Evolutionary conservation across 2,888 invertebrate genomes (phyloP), one percentile per base, ranked within the genome.

Genomic region (Molorchus minor): DNA sequence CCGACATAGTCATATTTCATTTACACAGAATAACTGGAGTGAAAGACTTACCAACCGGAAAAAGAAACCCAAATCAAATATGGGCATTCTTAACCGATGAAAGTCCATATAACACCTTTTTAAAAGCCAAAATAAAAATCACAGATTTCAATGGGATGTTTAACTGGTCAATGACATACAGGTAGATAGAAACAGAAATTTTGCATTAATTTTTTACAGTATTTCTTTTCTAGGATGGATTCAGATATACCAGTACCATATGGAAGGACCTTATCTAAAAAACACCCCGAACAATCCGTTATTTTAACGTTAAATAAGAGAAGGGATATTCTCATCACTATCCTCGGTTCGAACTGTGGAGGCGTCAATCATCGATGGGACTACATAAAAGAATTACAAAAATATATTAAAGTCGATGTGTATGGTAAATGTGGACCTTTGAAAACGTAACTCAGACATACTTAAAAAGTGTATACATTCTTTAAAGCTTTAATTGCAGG

Each of bases 41-140:
- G 0, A 64, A 83, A 0, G 84, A 85, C 29, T 75, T 90, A 35
- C 88, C 88, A 1, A 74, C 71, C 19, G 79, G 79, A 0, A 21
- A 74, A 17, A 79, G 82, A 1, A 81, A 83, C 46, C 78, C 78
- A 1, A 61, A 73, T 1, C 90, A 90, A 76, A 83, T 85, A 64
- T 91, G 90, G 90, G 84, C 90, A 40, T 90, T 88, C 67, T 76
- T 89, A 54, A 88, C 84, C 0, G 90, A 90, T 67, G 90, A 90
- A 77, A 86, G 88, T 13, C 89, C 90, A 0, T 72, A 73, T 7
- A 80, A 89, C 67, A 83, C 86, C 0, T 88, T 89, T 71, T 71
- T 84, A 0, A 66, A 81, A 33, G 69, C 81, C 0, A 71, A 72
- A 51, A 58, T 73, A 33, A 79, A 81, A 1, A 70, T 83, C 1